These are phyloP conservation scores for Eristalis intricaria DNA, from an alignment of 2,888 invertebrate species.

Conservation along the genomic window DNA sequence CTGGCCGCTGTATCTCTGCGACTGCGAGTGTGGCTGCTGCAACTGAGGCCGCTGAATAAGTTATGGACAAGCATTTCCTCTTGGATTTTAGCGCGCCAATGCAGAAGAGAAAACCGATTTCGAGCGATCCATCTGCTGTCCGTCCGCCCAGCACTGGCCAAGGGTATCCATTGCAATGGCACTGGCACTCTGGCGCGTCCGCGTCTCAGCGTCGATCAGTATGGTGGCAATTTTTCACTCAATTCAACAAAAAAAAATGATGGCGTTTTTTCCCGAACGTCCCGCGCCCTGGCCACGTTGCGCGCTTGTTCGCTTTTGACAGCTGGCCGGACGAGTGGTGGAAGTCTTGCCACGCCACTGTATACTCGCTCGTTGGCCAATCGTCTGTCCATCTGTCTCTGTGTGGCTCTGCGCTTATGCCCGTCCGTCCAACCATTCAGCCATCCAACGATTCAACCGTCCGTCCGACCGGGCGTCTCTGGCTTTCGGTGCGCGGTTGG, in stretches of 20 bases:
- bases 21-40: neutral
- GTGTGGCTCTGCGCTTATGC: slow-evolving; percentile 19
- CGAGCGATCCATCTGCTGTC: slow-evolving; percentile 69
- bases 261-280: slow-evolving; percentile 61
- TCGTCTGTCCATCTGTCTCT: slow-evolving; percentile 65
- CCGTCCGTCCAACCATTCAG: slow-evolving; percentile 32
- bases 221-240: slow-evolving; percentile 71
- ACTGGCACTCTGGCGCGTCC: slow-evolving; percentile 19
- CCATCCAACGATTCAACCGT: no score
- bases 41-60: slow-evolving; percentile 35
- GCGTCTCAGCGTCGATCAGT: slow-evolving; percentile 68
- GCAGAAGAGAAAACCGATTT: slow-evolving; percentile 63
- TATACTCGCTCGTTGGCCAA: slow-evolving; percentile 58
- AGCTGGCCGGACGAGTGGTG: slow-evolving; percentile 59
- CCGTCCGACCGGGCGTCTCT: slow-evolving; percentile 27
- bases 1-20: neutral
- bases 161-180: slow-evolving; percentile 44
- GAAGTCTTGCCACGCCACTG: slow-evolving; percentile 65
- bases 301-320: slow-evolving; percentile 28
- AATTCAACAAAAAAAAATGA: slow-evolving; percentile 60
- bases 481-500: slow-evolving; percentile 31
- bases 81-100: slow-evolving; percentile 18
- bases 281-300: neutral
- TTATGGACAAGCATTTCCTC: slow-evolving; percentile 65
- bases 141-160: slow-evolving; percentile 46